Base-by-base conservation (phyloP, 1,140 invertebrate genomes). In the Atta texana region DNA sequence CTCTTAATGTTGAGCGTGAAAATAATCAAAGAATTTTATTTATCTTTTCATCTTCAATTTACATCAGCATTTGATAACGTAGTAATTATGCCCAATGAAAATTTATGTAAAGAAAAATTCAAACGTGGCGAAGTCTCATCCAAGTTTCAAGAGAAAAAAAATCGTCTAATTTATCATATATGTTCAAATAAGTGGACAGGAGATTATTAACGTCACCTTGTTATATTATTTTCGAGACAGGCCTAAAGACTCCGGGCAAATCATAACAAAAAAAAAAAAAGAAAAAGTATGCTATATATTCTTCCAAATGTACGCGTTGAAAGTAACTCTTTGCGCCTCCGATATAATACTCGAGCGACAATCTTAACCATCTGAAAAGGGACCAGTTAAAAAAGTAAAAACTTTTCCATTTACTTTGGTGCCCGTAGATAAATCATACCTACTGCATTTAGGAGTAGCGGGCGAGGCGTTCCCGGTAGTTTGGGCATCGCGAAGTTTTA, bases 381-480 rank as follows among this genome's bases (percentile, higher is more conserved):
- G n/a, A 61, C 39, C 84, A 68, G 80, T 53, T 49, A 51, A 85
- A 61, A 76, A 24, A 44, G 63, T 72, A 63, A 82, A 78, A 64
- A 66, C 77, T 90, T 87, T 89, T 82, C 86, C 78, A 85, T 90
- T 89, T 87, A 78, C 66, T 69, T 63, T 69, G 59, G 51, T 24
- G 66, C n/a, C 24, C 34, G 64, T 57, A 77, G 82, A 91, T 91
- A 88, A 91, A 91, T 91, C 75, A 91, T 53, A 53, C 24, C 34
- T 18, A 39, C 10, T 74, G 88, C 87, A 84, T 89, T 81, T 76
- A 74, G 75, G 66, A 75, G 63, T 61, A 51, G 28, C 24, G 39
- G 69, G 3, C 68, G 55, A 89, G 89, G 88, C 89, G 89, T 91
- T 88, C 88, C 86, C 82, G 81, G 89, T 86, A 84, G 88, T 86